Base-by-base conservation (phyloP, 2,113 vertebrate species). In the Petromus typicus region DNA sequence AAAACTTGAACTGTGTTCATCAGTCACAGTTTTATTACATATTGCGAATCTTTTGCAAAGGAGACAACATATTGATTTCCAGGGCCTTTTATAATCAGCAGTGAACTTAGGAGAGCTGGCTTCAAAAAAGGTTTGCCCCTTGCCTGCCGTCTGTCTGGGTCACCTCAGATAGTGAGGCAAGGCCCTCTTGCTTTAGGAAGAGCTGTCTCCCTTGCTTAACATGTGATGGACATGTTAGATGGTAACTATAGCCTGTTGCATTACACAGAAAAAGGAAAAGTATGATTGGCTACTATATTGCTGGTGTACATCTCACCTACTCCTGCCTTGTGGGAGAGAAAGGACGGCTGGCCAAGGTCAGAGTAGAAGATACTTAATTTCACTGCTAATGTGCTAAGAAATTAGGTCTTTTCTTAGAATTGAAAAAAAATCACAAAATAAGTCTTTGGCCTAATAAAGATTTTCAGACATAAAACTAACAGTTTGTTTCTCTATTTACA, bases 391-490 rank as follows among this genome's bases (percentile, higher is more conserved):
- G 1, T 84, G 37, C 66, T 95, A 63, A 95, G 80, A 90, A 94
- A 85, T 61, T 79, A 90, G 76, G 45, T 69, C 80, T 95, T 93
- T 71, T 75, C 25, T 57, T 83, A 59, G 30, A 91, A 79, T 48
- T 59, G 37, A 89, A 51, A 51, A 51, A 51, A 89, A 89, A 75
- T 73, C 48, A 56, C 34, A 67, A 48, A 89, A 76, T 40, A 84
- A 80, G 92, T 90, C 56, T 93, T 9, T 71, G 43, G 9, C 59
- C 34, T 84, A 57, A 80, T 75, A 94, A 40, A 91, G 63, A 94
- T 89, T 93, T 93, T 93, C 71, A 86, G 75, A 63, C 67, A 63
- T 61, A 79, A 96, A 93, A 18, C 48, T 91, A 84, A 94, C 30
- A 32, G 51, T 79, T 87, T 80, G 37, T 80, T 96, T 25, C 13